Conservation (phyloP, 2,113 vertebrate genomes). For the Ophiodon elongatus region DNA sequence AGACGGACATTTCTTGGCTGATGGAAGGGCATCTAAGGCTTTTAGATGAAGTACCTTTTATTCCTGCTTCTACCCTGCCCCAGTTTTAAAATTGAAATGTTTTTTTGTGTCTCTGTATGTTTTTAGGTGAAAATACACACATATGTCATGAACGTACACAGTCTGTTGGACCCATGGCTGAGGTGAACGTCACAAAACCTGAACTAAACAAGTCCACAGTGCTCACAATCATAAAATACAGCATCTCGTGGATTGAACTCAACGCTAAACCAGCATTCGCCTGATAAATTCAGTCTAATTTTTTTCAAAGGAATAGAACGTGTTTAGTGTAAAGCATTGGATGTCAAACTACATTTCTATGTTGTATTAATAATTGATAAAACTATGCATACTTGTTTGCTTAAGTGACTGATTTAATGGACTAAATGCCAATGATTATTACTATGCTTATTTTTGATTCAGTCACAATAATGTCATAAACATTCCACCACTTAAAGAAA, state of each 20-base stretch:
- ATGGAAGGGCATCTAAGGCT: conserved; percentile 21
- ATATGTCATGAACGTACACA: conserved; percentile 11
- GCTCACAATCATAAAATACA: not conserved
- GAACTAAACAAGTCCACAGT: conserved; percentile 2
- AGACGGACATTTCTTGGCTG: not conserved
- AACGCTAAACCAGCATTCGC: not conserved
- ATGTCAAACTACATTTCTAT: conserved; percentile 30
- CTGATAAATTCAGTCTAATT: conserved; percentile 12
- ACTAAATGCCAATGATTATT: conserved; percentile 5
- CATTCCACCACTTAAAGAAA: not conserved
- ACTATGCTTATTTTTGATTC: not conserved
- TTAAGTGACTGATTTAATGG: conserved; percentile 4
- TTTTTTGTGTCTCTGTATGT: conserved; percentile 55
- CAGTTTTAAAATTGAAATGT: conserved; percentile 26
- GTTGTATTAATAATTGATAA: conserved; percentile 4
- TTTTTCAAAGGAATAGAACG: conserved; percentile 1
- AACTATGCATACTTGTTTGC: conserved; percentile 41
- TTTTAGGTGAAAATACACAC: conserved; percentile 34
- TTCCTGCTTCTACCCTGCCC: conserved; percentile 42
- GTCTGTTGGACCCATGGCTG: conserved; percentile 11
- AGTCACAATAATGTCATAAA: not conserved
- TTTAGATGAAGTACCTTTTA: conserved; percentile 38
- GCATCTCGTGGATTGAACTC: not conserved
- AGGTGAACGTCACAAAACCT: conserved; percentile 4
- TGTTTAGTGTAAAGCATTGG: conserved; percentile 5